Base-by-base conservation (phyloP, 37 sponge, comb jelly and placozoan species). In the Tethya wilhelma region DNA sequence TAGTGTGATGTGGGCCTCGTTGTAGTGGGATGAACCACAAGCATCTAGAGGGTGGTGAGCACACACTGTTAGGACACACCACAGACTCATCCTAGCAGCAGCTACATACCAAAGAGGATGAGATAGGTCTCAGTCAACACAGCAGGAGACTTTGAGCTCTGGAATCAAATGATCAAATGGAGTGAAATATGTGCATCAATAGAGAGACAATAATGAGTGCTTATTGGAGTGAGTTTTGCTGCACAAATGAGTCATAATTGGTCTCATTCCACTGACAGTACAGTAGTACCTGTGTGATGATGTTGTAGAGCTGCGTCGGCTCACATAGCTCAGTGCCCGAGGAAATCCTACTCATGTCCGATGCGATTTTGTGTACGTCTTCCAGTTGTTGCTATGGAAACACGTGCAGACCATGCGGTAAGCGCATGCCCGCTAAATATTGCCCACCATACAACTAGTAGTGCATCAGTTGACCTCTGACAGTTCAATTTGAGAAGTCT, bases 291-390 rank as follows among this genome's bases (percentile, higher is more conserved):
- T 84, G 85, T 37, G 88, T 88, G 1, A 96, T 63, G 28, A 96
- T 69, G 81, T 96, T 96, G 81, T 96, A 96, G 44, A 96, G 84
- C 33, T 74, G 69, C 25, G 97, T 86, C 1, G 97, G 97, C 78
- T 96, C 94, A 66, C 97, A 96, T 28, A 96, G 71, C 11, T 45
- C 74, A 23, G 87, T 84, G 34, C 86, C 84, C 34, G 82, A 76
- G 12, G 81, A 78, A 40, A 43, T 45, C 5, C n/a, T 41, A 38
- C 62, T 71, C 86, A 86, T 77, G 1, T 9, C 39, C 7, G 41
- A 69, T 8, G 29, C 32, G 53, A 29, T 14, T 19, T 49, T 14
- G 14, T 14, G 53, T 14, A 49, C 14, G 14, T 19, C 53, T 49
- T 49, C 14, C 14, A 49, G 53, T 49, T 49, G 46, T 70, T 70